phyloP scores from a whole-genome alignment of 2,888 invertebrate species.

The Pristionchus japonicus region DNA sequence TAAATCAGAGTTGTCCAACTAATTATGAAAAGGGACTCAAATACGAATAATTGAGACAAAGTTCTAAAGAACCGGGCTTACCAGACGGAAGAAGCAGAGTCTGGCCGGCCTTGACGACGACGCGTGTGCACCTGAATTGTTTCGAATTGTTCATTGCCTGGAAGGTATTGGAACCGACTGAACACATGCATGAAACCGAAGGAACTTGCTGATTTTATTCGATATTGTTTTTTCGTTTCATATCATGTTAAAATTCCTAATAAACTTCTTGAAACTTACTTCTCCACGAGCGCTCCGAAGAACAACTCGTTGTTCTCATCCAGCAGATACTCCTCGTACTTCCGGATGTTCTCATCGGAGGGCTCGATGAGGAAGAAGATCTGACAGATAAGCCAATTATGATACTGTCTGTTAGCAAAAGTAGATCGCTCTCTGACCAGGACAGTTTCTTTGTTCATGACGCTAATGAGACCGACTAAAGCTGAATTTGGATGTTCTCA shows the following conservation, averaged over 20 bases:
- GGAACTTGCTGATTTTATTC: too few species aligned
- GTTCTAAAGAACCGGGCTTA: background rate
- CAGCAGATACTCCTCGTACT: constrained; percentile 93
- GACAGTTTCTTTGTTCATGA: too few species aligned
- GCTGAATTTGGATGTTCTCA: constrained; percentile 79
- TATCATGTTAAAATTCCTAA: constrained; percentile 30
- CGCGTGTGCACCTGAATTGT: constrained; percentile 82
- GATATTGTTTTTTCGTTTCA: too few species aligned
- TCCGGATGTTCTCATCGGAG: constrained; percentile 79
- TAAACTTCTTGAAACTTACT: background rate
- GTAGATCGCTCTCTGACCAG: too few species aligned
- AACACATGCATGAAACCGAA: too few species aligned
- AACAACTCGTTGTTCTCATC: constrained; percentile 93
- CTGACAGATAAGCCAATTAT: too few species aligned
- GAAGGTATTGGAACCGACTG: too few species aligned
- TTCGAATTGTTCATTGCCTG: too few species aligned
- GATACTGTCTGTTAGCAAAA: too few species aligned
- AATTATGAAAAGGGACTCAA: background rate
- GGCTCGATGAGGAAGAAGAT: constrained; percentile 89
- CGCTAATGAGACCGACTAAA: too few species aligned
- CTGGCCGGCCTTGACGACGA: constrained; percentile 84
- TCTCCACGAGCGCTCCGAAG: constrained; percentile 84
- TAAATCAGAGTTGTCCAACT: background rate
- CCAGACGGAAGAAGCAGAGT: constrained; percentile 91
- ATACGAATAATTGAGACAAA: background rate